Conservation (phyloP, 2,888 invertebrate species). For the Scaptomyza parva region DNA sequence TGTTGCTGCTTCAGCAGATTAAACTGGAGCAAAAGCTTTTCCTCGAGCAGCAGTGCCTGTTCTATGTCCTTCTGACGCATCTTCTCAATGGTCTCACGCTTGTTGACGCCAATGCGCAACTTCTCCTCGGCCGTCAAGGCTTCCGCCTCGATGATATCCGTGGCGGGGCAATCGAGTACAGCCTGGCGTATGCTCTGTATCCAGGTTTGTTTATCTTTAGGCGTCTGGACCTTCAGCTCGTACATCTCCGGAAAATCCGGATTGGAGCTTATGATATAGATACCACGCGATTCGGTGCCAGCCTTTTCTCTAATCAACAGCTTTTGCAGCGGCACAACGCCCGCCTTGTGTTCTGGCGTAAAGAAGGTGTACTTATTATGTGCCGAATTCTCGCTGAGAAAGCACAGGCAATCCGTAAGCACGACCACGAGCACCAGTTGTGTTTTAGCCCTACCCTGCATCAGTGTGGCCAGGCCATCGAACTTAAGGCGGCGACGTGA, state of each 20-base stretch:
- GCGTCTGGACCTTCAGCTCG: conserved; percentile 94
- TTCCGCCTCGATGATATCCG: conserved; percentile 91
- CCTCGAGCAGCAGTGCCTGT: conserved; percentile 93
- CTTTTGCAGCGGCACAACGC: conserved; percentile 96
- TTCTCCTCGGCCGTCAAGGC: conserved; percentile 91
- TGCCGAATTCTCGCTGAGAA: conserved; percentile 95
- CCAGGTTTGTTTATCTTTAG: conserved; percentile 96
- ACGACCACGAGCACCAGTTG: conserved; percentile 95
- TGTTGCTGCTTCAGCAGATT: conserved; percentile 87
- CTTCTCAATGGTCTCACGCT: conserved; percentile 88
- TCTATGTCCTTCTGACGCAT: conserved; percentile 95
- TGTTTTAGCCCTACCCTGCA: conserved; percentile 96
- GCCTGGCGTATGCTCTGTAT: conserved; percentile 93
- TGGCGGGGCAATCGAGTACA: conserved; percentile 92
- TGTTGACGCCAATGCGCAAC: conserved; percentile 86
- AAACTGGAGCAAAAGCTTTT: conserved; percentile 94
- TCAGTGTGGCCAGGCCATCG: conserved; percentile 94
- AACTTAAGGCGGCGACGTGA: conserved; percentile 93
- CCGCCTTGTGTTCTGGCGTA: conserved; percentile 97
- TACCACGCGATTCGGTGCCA: conserved; percentile 93
- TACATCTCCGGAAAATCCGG: conserved; percentile 98
- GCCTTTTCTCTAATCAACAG: conserved; percentile 97
- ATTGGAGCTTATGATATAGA: conserved; percentile 97
- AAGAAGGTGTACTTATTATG: conserved; percentile 95
- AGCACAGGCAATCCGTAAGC: conserved; percentile 95